Conservation (phyloP, 1,140 invertebrate genomes). For the Achatina immaculata region DNA sequence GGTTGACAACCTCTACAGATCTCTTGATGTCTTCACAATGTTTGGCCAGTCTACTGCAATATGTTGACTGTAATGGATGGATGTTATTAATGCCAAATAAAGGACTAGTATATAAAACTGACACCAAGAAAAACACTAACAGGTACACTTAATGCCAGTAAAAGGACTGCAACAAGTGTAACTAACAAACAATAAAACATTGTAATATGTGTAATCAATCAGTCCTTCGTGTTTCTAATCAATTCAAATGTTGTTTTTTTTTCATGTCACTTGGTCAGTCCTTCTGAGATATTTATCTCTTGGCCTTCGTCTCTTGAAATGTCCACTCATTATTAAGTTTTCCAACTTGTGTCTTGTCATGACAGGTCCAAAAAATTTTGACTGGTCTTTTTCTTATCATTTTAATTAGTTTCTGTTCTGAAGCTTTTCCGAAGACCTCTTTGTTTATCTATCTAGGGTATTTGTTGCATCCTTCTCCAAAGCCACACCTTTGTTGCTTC, state of each 20-base stretch:
- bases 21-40: conserved; percentile 84
- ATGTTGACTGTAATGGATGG: conserved; percentile 85
- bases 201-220: not conserved
- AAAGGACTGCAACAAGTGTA: not conserved
- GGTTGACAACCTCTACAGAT: conserved; percentile 89
- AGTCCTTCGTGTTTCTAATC: not conserved
- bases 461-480: too few relatives aligned
- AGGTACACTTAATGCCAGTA: not conserved
- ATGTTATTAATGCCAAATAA: conserved; percentile 49
- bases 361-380: too few relatives aligned
- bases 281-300: too few relatives aligned
- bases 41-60: conserved; percentile 89
- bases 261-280: too few relatives aligned
- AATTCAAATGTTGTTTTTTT: not conserved
- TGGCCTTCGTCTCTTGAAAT: too few relatives aligned
- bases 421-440: too few relatives aligned
- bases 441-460: too few relatives aligned
- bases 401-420: too few relatives aligned
- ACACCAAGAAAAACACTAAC: not conserved
- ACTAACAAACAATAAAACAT: not conserved
- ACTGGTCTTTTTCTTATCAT: too few relatives aligned
- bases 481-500: too few relatives aligned
- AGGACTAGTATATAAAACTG: not conserved
- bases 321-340: too few relatives aligned
- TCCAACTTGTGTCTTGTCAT: too few relatives aligned